Evolutionary conservation across 2,888 invertebrate species (phyloP).

Genomic region (Athetis lepigone): DNA sequence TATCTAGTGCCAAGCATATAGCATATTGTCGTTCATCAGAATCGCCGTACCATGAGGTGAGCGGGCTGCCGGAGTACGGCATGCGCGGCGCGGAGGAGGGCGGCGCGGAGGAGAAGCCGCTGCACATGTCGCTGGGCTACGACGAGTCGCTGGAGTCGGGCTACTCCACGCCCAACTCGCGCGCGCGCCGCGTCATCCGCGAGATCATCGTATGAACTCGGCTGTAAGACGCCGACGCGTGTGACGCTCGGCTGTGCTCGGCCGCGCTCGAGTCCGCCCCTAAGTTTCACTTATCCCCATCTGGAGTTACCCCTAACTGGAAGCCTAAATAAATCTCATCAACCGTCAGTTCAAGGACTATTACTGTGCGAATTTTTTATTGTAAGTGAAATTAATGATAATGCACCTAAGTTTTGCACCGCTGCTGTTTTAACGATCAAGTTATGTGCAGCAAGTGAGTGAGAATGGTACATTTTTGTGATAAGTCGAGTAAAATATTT

Average conservation of each 20-base stretch:
- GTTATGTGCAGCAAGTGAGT: slow-evolving; percentile 51
- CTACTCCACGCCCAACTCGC: slow-evolving; percentile 98
- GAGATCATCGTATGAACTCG: slow-evolving; percentile 96
- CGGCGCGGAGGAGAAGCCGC: slow-evolving; percentile 94
- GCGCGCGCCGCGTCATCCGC: slow-evolving; percentile 97
- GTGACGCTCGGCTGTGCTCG: slow-evolving; percentile 30
- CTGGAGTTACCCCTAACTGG: slow-evolving; percentile 39
- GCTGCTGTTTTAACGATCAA: slow-evolving; percentile 46
- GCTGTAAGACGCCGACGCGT: slow-evolving; percentile 54
- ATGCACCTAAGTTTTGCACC: slow-evolving; percentile 31
- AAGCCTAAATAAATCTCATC: slow-evolving; percentile 34
- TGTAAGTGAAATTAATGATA: slow-evolving; percentile 30
- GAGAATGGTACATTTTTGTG: slow-evolving; percentile 53
- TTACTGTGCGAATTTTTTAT: slow-evolving; percentile 14
- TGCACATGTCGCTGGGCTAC: slow-evolving; percentile 96
- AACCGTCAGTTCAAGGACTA: slow-evolving; percentile 28
- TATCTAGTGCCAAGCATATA: slow-evolving; percentile 4
- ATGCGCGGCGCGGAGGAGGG: slow-evolving; percentile 93
- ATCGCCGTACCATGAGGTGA: slow-evolving; percentile 98
- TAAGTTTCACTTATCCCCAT: slow-evolving; percentile 43
- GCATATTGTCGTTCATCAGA: slow-evolving; percentile 87
- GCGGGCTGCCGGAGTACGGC: slow-evolving; percentile 96
- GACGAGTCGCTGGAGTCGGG: slow-evolving; percentile 98
- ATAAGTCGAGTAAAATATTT: slow-evolving; percentile 61
- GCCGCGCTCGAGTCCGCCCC: slow-evolving; percentile 33